Percentiles rank a stretch among this genome's conserved stretches.
Conservation (phyloP, 2,888 invertebrate genomes). For the Eutolmus rufibarbis region DNA sequence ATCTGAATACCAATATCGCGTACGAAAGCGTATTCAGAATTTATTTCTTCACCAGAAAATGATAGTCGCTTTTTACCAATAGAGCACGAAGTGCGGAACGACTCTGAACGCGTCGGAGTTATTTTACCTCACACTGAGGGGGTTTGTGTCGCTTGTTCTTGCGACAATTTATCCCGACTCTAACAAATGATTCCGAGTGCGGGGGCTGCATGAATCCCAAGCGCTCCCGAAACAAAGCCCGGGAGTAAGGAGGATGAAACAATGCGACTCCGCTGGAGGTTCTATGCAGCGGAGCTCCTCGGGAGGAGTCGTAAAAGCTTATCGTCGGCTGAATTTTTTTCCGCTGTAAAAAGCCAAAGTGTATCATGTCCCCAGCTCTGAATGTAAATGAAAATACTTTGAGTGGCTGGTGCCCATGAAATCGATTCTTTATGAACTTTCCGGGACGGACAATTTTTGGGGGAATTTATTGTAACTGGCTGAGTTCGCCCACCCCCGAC, state of each 20-base stretch:
- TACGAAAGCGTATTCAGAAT: neutral
- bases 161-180: neutral
- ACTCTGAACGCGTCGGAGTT: neutral
- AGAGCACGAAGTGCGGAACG: neutral
- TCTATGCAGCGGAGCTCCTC: neutral
- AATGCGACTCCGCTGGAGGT: neutral
- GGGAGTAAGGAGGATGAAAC: neutral
- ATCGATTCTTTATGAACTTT: neutral
- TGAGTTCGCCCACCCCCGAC: neutral
- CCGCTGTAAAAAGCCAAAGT: neutral
- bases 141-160: neutral
- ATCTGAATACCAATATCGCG: neutral
- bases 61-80: neutral
- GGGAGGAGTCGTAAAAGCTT: neutral
- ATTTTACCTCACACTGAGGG: neutral
- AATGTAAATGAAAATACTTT: constrained; percentile 1
- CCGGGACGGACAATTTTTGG: neutral
- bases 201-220: neutral
- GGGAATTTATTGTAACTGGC: neutral
- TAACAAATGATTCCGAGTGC: neutral
- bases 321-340: neutral
- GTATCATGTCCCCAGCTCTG: neutral
- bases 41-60: neutral
- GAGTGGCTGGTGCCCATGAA: neutral
- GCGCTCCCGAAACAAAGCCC: neutral